Conservation (phyloP, 2,797 vertebrate genomes). For the Falco berigora region DNA sequence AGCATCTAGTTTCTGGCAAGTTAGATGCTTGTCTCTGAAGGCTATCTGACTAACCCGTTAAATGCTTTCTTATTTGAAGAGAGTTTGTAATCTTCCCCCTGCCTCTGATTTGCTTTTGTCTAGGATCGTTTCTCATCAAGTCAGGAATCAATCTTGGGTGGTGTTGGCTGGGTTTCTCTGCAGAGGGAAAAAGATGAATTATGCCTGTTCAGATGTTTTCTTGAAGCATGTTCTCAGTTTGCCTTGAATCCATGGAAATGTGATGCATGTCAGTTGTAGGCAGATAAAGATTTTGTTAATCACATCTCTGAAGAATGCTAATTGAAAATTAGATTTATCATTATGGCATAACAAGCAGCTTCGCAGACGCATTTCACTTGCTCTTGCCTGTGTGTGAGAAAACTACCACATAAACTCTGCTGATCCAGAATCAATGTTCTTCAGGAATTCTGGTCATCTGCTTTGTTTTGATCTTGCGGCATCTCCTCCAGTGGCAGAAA, state of each 20-base stretch:
- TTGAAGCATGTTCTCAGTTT: constrained; percentile 5
- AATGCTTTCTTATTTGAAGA: neutral
- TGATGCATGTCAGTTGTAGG: neutral
- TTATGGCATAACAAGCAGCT: neutral
- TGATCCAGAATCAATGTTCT: neutral
- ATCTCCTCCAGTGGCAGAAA: neutral
- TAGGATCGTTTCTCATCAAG: neutral
- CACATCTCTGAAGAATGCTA: neutral
- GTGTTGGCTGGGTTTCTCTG: neutral
- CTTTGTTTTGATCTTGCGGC: neutral
- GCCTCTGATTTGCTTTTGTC: neutral
- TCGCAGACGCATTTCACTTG: neutral
- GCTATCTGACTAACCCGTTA: neutral
- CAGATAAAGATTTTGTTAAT: neutral
- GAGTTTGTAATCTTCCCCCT: neutral
- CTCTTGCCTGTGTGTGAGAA: neutral
- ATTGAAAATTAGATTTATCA: neutral
- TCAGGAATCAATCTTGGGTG: neutral
- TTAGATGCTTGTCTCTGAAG: neutral
- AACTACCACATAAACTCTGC: neutral
- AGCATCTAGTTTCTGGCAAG: neutral
- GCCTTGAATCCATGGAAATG: constrained; percentile 3
- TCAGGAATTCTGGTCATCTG: neutral
- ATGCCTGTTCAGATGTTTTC: neutral
- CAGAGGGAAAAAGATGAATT: neutral